Percentiles rank a stretch among this genome's conserved stretches.
phyloP scores from a whole-genome alignment of 2,113 vertebrate species.

The Oryzias celebensis region DNA sequence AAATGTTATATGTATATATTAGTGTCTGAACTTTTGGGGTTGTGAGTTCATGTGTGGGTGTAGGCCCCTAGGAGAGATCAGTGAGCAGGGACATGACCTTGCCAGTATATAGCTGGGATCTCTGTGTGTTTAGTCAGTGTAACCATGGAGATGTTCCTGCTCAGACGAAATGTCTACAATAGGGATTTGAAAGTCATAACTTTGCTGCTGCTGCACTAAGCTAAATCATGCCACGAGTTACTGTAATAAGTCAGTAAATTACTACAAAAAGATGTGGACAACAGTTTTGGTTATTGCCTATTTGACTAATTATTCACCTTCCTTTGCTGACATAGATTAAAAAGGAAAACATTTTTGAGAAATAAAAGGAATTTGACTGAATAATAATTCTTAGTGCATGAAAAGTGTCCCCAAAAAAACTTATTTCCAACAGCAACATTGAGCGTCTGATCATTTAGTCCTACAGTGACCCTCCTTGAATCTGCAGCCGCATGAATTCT shows the following conservation, averaged over 20 bases:
- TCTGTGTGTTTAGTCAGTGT: constrained; percentile 63
- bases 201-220: constrained; percentile 47
- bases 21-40: not conserved
- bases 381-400: no score
- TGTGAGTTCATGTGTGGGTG: not conserved
- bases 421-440: no score
- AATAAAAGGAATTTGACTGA: no score
- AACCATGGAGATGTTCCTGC: constrained; percentile 56
- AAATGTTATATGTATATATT: not conserved
- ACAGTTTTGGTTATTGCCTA: constrained; percentile 2
- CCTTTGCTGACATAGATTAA: not conserved
- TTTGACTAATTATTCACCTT: not conserved
- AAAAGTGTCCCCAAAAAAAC: no score
- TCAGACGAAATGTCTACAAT: constrained; percentile 67
- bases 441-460: no score
- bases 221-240: constrained; percentile 53
- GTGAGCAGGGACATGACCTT: constrained; percentile 65
- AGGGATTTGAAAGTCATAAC: constrained; percentile 70
- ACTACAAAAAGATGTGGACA: constrained; percentile 20
- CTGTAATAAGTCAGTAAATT: constrained; percentile 43
- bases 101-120: constrained; percentile 64
- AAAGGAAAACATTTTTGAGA: no score
- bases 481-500: not conserved
- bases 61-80: constrained; percentile 38
- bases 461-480: no score